Percentiles rank a stretch among this genome's conserved stretches.
phyloP scores from a whole-genome alignment of 2,113 vertebrate species.

The Aviceda subcristata region DNA sequence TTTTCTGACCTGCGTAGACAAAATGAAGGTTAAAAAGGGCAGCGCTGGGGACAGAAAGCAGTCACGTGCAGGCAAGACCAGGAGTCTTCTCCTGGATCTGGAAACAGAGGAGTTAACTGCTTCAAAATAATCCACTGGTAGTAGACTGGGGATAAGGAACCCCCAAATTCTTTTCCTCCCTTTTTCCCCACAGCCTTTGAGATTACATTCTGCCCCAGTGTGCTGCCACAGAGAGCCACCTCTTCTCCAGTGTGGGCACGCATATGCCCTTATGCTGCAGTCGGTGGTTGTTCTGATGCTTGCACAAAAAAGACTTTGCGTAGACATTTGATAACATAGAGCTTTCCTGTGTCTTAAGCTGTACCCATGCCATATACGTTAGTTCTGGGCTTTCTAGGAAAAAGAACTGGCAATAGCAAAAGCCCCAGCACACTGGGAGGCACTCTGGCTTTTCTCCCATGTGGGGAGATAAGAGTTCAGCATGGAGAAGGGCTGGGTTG shows the following conservation, averaged over 20 bases:
- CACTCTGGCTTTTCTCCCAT: neutral
- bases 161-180: neutral
- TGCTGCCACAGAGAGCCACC: neutral
- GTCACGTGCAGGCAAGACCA: neutral
- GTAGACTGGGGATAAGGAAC: neutral
- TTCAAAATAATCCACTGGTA: neutral
- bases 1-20: neutral
- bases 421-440: neutral
- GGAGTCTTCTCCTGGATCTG: neutral
- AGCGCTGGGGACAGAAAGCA: neutral
- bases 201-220: neutral
- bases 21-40: neutral
- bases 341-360: neutral
- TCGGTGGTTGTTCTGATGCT: neutral
- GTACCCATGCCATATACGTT: neutral
- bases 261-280: neutral
- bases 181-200: neutral
- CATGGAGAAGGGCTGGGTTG: neutral
- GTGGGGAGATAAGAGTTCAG: neutral
- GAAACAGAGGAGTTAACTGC: neutral
- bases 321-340: neutral
- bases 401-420: neutral
- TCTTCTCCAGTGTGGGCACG: neutral
- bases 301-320: neutral
- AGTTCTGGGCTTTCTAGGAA: neutral